Evolutionary conservation across 2,888 invertebrate species (phyloP).

Genomic region (Notodonta dromedarius): DNA sequence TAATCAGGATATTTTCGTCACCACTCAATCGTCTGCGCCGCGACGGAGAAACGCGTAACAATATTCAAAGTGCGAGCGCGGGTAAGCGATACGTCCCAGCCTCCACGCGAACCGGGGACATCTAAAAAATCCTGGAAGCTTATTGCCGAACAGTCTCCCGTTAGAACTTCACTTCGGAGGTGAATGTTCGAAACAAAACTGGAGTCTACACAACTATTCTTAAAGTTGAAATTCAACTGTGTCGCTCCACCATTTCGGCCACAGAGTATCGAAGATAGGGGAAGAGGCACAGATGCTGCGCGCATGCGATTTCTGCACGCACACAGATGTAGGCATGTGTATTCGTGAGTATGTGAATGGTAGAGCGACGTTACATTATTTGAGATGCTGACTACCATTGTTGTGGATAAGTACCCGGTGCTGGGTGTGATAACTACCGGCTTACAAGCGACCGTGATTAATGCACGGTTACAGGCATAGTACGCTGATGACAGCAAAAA

Average conservation of each 20-base stretch:
- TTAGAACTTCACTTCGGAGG: conserved; percentile 49
- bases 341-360: conserved; percentile 50
- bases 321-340: conserved; percentile 46
- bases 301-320: conserved; percentile 71
- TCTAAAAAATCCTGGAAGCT: conserved; percentile 82
- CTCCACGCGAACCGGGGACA: conserved; percentile 66
- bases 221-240: conserved; percentile 29
- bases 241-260: conserved; percentile 36
- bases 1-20: conserved; percentile 45
- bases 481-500: conserved; percentile 16
- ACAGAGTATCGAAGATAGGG: conserved; percentile 56
- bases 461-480: conserved; percentile 43
- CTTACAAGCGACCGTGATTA: conserved; percentile 60
- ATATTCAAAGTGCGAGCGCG: conserved; percentile 42
- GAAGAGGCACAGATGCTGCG: conserved; percentile 79
- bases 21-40: conserved; percentile 31
- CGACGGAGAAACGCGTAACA: conserved; percentile 50
- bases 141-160: conserved; percentile 68
- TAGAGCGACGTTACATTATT: conserved; percentile 64
- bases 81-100: conserved; percentile 64
- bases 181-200: conserved; percentile 18
- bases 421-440: conserved; percentile 53
- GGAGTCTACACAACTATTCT: conserved; percentile 13
- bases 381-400: conserved; percentile 71
- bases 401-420: conserved; percentile 59